Evolutionary conservation across 2,113 vertebrate species (phyloP), one percentile per base, ranked within the genome.

Genomic region (Eupsittula cactorum): DNA sequence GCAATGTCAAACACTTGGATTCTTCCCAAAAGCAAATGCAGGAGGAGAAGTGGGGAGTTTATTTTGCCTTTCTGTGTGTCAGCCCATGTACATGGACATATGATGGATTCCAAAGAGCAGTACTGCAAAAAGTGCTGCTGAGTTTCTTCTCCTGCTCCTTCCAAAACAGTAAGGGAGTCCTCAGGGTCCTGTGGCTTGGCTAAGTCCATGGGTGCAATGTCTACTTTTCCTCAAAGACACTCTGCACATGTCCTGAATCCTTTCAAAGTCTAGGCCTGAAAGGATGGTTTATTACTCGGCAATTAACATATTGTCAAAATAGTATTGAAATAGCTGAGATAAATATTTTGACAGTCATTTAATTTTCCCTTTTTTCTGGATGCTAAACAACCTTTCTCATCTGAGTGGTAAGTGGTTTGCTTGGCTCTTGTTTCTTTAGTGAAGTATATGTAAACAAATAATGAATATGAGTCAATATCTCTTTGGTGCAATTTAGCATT

Each of bases 121-220:
- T 47, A n/a, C 11, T 55, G 12, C 28, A 53, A 46, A 80, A 84
- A 77, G 6, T 0, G 0, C 25, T 71, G 24, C n/a, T 31, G 24
- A 44, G 19, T 62, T 92, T 76, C 62, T 85, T 60, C 27, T 92
- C 35, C 44, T 87, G 41, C 6, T 16, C 10, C 21, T 87, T 73
- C 23, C 44, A 39, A 68, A 87, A 49, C 39, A 6, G 12, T 68
- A 35, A 33, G 17, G 27, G 53, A 41, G 2, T 59, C 42, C 71
- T n/a, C 46, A 63, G 23, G 33, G 11, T 3, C 31, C 3, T 1
- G 3, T 39, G 50, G 16, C 13, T 64, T 67, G 39, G 29, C 35
- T 33, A 62, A 55, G 23, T 6, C 3, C 1, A 16, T 11, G 47
- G 28, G 8, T 79, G 52, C n/a, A 16, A 4, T 28, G 17, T 44